Conservation (phyloP, 2,888 invertebrate species). For the Choristoneura rosaceana region DNA sequence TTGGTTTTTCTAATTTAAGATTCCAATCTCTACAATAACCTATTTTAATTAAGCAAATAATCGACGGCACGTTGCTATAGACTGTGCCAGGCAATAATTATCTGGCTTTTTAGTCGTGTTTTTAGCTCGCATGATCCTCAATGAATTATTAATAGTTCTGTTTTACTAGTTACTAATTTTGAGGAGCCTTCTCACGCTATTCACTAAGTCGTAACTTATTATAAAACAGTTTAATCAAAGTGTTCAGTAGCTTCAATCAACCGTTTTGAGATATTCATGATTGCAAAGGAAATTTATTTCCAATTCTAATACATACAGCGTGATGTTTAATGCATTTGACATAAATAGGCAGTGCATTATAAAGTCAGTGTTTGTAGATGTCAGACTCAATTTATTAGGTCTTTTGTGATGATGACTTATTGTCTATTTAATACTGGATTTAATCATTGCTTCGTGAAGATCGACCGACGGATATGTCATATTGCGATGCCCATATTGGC, state of each 20-base stretch:
- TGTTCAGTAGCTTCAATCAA: background rate
- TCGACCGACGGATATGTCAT: background rate
- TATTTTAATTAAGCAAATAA: too few species aligned
- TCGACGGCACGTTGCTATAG: too few species aligned
- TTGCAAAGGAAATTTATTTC: constrained; percentile 12
- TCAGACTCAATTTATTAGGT: background rate
- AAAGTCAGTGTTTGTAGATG: background rate
- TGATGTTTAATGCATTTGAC: constrained; percentile 1
- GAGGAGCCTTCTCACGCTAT: background rate
- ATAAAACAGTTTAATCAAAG: background rate
- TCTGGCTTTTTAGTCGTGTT: too few species aligned
- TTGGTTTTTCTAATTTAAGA: too few species aligned
- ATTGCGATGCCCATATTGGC: background rate
- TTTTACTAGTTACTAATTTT: background rate
- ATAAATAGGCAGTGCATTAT: constrained; percentile 3
- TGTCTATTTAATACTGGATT: background rate
- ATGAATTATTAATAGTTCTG: background rate
- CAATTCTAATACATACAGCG: background rate
- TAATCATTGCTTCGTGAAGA: background rate
- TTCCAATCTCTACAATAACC: too few species aligned
- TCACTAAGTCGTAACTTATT: background rate
- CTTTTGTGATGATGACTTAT: background rate
- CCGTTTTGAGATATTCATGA: constrained; percentile 5
- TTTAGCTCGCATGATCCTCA: too few species aligned
- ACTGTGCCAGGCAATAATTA: too few species aligned